Evolutionary conservation across 1,140 invertebrate genomes (phyloP).

Genomic region (Stegodyphus dumicola): DNA sequence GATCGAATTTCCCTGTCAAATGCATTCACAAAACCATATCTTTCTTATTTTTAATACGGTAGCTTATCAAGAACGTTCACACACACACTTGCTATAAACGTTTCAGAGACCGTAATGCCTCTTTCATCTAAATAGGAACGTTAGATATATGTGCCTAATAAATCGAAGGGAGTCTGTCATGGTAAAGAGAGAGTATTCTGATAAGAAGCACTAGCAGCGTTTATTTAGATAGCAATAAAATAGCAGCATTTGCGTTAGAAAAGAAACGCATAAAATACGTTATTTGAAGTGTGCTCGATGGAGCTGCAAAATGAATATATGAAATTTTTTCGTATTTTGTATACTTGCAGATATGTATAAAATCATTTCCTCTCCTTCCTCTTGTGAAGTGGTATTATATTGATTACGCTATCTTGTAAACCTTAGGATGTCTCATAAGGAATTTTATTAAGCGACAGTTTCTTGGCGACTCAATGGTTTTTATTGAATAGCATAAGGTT

Average conservation of each 20-base stretch:
- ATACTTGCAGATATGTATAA: no score
- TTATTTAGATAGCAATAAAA: slow-evolving; percentile 33
- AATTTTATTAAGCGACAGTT: no score
- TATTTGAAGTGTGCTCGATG: background rate
- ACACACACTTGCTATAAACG: background rate
- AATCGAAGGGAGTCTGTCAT: slow-evolving; percentile 4
- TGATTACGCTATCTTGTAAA: background rate
- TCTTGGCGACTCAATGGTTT: no score
- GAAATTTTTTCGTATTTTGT: no score
- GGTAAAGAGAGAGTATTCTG: background rate
- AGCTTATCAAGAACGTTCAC: slow-evolving; percentile 14
- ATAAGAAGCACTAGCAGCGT: slow-evolving; percentile 1
- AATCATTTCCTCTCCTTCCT: no score
- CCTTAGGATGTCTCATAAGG: no score
- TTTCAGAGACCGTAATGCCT: slow-evolving; percentile 8
- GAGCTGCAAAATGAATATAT: no score
- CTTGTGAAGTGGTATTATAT: background rate
- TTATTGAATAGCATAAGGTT: no score
- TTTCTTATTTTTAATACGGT: background rate
- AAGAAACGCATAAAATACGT: slow-evolving; percentile 11
- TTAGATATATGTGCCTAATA: slow-evolving; percentile 14
- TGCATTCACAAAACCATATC: no score
- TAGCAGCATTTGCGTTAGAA: slow-evolving; percentile 10
- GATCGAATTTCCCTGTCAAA: no score
- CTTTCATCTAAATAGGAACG: slow-evolving; percentile 18